Evolutionary conservation across 2,888 invertebrate species (phyloP).

Genomic region (Drosophila acutilabella): DNA sequence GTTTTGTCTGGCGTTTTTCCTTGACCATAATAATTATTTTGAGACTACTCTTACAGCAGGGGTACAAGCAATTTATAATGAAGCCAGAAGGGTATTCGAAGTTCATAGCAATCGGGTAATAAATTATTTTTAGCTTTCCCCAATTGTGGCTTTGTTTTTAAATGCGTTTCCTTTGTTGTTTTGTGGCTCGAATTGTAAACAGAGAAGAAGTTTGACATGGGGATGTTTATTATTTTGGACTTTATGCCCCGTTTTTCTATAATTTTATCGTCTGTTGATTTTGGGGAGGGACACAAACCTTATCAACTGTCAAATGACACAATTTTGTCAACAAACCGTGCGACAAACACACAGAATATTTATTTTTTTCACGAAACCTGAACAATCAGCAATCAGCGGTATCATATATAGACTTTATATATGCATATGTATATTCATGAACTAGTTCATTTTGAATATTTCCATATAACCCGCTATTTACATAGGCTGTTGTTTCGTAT

Average conservation of each 20-base stretch:
- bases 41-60: background rate
- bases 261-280: constrained; percentile 41
- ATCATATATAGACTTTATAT: background rate
- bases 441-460: constrained; percentile 33
- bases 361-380: constrained; percentile 40
- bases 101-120: background rate
- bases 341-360: constrained; percentile 19
- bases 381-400: constrained; percentile 30
- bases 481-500: constrained; percentile 32
- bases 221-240: constrained; percentile 17
- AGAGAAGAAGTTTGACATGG: constrained; percentile 15
- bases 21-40: background rate
- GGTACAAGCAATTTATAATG: background rate
- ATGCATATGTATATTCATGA: constrained; percentile 1
- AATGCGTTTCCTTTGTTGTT: constrained; percentile 20
- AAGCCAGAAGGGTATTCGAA: constrained; percentile 12
- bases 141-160: constrained; percentile 14
- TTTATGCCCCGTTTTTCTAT: constrained; percentile 25
- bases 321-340: constrained; percentile 58
- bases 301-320: constrained; percentile 67
- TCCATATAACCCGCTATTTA: constrained; percentile 48
- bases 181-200: constrained; percentile 33
- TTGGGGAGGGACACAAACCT: constrained; percentile 21
- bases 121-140: constrained; percentile 9
- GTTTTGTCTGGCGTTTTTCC: constrained; percentile 11